Conservation (phyloP, 2,113 vertebrate species). For the Tachuris rubrigastra region DNA sequence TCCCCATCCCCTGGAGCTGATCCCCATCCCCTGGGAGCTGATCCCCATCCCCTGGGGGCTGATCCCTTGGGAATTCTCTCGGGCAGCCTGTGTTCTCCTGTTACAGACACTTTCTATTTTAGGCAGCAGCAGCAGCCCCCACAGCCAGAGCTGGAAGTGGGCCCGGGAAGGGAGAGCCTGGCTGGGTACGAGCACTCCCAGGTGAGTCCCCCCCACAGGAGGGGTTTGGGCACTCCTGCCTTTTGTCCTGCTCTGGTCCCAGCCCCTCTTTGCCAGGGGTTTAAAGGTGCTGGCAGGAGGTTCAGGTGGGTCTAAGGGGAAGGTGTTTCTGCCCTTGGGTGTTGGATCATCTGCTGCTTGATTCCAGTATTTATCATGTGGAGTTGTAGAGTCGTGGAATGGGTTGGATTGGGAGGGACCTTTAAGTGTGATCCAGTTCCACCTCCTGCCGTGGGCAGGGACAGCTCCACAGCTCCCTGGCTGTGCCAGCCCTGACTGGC, state of each 20-base stretch:
- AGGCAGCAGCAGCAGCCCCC: slow-evolving; percentile 83
- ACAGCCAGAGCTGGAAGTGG: slow-evolving; percentile 85
- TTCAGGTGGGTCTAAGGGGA: background rate
- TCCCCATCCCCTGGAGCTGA: no score
- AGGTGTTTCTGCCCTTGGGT: background rate
- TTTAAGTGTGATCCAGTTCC: background rate
- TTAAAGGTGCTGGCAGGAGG: background rate
- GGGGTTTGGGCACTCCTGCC: background rate
- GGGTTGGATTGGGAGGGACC: background rate
- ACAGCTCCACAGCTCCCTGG: background rate
- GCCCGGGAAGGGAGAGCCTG: slow-evolving; percentile 79
- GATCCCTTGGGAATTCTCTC: background rate
- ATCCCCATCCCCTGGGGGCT: background rate
- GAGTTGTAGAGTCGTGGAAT: background rate
- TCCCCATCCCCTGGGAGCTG: no score
- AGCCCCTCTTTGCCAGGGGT: background rate
- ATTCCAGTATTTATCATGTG: background rate
- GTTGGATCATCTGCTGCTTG: background rate
- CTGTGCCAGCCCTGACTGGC: background rate
- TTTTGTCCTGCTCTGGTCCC: background rate
- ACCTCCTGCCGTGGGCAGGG: background rate
- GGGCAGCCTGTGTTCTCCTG: background rate
- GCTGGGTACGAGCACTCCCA: slow-evolving; percentile 81
- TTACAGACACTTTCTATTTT: background rate
- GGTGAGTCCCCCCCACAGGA: background rate